These are phyloP conservation scores for Tragelaphus scriptus DNA, from an alignment of 2,113 vertebrate genomes.

Conservation along the genomic window DNA sequence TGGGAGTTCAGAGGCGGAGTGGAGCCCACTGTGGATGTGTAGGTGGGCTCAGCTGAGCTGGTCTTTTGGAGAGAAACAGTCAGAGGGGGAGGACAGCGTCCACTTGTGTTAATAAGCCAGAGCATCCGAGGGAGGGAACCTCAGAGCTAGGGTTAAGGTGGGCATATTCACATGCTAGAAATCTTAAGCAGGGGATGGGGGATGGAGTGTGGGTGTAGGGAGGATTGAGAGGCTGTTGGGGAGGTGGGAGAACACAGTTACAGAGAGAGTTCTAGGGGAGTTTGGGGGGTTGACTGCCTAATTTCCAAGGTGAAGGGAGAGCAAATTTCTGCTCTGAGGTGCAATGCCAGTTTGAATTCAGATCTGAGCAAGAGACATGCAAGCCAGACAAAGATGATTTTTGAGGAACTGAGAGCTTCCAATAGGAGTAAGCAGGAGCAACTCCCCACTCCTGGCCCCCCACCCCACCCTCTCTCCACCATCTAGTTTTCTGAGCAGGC, in stretches of 20 bases:
- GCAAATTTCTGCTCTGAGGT: background rate
- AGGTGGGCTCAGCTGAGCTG: background rate
- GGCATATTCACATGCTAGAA: background rate
- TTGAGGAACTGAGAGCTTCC: background rate
- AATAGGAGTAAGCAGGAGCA: background rate
- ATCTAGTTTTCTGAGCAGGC: background rate
- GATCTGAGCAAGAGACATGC: background rate
- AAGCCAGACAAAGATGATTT: background rate
- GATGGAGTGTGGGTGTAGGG: background rate
- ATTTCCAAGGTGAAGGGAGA: background rate
- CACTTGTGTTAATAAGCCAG: background rate
- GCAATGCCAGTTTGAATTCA: background rate
- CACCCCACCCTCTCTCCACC: fast-evolving
- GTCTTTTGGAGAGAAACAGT: background rate
- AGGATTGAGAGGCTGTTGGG: background rate
- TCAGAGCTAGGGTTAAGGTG: background rate
- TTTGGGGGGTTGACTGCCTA: background rate
- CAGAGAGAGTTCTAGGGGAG: background rate
- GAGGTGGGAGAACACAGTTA: background rate
- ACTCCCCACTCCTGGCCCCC: too few relatives aligned
- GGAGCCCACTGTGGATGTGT: fast-evolving
- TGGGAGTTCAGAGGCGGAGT: background rate
- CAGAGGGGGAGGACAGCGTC: background rate
- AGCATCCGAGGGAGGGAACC: background rate
- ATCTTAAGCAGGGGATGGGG: background rate